A percentile compares a stretch with the other conserved stretches of the same genome.
Conservation (phyloP, 2,113 vertebrate species). For the Oophaga pumilio region DNA sequence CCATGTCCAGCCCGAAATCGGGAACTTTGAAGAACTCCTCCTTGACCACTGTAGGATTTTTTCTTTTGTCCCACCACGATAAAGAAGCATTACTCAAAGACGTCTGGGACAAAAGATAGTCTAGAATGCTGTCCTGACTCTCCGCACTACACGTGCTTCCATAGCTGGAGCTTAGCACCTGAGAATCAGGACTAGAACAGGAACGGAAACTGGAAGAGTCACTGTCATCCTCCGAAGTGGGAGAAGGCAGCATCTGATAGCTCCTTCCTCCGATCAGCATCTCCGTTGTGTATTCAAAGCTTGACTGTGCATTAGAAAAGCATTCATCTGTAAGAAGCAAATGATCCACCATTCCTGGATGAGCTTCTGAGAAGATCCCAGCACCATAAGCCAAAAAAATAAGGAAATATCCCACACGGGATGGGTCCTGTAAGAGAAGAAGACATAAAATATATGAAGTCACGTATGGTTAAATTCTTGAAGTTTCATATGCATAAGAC, state of each 20-base stretch:
- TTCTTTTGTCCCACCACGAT: constrained; percentile 81
- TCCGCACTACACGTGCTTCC: constrained; percentile 76
- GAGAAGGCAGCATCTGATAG: constrained; percentile 86
- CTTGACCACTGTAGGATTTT: constrained; percentile 73
- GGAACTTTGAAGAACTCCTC: constrained; percentile 83
- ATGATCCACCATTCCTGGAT: constrained; percentile 94
- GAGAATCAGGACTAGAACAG: constrained; percentile 89
- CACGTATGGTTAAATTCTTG: constrained; percentile 27
- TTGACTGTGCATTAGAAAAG: constrained; percentile 79
- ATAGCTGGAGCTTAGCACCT: constrained; percentile 86
- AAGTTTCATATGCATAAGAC: background rate
- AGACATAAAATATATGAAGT: constrained; percentile 64
- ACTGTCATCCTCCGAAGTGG: constrained; percentile 89
- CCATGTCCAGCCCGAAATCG: constrained; percentile 77
- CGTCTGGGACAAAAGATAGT: constrained; percentile 88
- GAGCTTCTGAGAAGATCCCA: constrained; percentile 63
- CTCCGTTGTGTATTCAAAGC: constrained; percentile 73
- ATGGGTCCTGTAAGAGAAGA: constrained; percentile 64
- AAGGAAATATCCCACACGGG: constrained; percentile 45
- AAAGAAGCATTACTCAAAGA: constrained; percentile 74
- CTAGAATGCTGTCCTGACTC: constrained; percentile 88
- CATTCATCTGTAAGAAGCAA: constrained; percentile 83
- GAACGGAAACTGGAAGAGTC: constrained; percentile 90
- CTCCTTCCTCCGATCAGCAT: constrained; percentile 77
- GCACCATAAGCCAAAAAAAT: constrained; percentile 66